Evolutionary conservation across 1,140 invertebrate genomes (phyloP).

Genomic region (Drosophila littoralis): DNA sequence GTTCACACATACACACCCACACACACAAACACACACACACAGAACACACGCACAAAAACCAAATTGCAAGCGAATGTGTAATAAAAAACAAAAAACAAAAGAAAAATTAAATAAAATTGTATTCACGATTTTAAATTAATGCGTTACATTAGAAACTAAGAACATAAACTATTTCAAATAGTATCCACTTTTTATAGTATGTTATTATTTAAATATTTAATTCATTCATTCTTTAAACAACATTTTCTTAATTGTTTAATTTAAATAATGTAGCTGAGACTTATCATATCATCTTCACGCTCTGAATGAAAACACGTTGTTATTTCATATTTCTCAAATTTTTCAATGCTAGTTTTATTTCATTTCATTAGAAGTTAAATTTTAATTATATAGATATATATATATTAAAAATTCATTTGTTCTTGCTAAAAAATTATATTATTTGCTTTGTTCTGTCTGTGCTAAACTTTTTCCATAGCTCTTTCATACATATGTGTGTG

Average conservation of each 20-base stretch:
- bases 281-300: not conserved
- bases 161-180: not conserved
- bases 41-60: not conserved
- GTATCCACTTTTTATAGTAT: not conserved
- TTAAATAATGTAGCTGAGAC: not conserved
- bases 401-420: conserved; percentile 47
- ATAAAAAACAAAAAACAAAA: conserved; percentile 44
- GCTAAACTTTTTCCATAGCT: conserved; percentile 38
- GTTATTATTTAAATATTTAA: not conserved
- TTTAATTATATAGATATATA: conserved; percentile 13
- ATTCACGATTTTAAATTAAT: conserved; percentile 10
- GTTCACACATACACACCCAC: conserved; percentile 40
- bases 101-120: not conserved
- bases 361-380: conserved; percentile 42
- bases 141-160: not conserved
- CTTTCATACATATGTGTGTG: conserved; percentile 25
- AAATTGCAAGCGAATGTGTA: conserved; percentile 51
- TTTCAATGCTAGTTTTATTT: conserved; percentile 46
- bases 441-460: conserved; percentile 44
- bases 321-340: conserved; percentile 37
- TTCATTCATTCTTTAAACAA: not conserved
- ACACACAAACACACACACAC: conserved; percentile 1
- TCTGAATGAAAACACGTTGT: conserved; percentile 24
- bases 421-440: conserved; percentile 59
- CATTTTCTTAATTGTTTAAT: not conserved